Conservation (phyloP, 2,888 invertebrate species). For the Spatulosminthurus flaviceps region DNA sequence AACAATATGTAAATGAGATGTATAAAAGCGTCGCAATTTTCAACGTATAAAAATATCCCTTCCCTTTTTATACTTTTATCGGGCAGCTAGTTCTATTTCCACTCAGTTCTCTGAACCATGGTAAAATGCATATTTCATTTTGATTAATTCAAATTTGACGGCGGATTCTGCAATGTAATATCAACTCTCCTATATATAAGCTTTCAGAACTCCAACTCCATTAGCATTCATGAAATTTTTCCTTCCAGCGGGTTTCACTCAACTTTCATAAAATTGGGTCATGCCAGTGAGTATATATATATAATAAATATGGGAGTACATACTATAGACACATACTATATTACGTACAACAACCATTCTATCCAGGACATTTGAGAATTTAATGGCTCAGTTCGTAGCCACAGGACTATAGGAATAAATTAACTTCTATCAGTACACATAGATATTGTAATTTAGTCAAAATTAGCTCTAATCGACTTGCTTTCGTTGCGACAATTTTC, state of each 20-base stretch:
- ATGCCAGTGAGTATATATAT: too few relatives aligned
- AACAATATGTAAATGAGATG: not conserved
- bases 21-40: not conserved
- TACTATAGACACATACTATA: not conserved
- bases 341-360: not conserved
- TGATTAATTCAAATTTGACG: conserved; percentile 8
- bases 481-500: not conserved
- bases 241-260: not conserved
- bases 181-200: not conserved
- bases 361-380: not conserved
- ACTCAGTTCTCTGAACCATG: not conserved
- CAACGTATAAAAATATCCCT: not conserved
- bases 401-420: not conserved
- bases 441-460: not conserved
- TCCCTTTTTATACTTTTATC: not conserved
- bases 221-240: conserved; percentile 8
- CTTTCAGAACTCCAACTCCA: not conserved
- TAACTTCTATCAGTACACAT: not conserved
- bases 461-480: not conserved
- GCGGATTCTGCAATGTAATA: not conserved
- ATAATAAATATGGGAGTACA: too few relatives aligned
- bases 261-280: conserved; percentile 8
- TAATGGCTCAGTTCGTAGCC: too few relatives aligned
- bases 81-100: not conserved
- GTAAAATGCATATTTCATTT: not conserved